Percentiles rank a stretch among this genome's conserved stretches.
These are phyloP conservation scores for Teleogryllus occipitalis DNA, from an alignment of 1,140 invertebrate species.

Conservation along the genomic window DNA sequence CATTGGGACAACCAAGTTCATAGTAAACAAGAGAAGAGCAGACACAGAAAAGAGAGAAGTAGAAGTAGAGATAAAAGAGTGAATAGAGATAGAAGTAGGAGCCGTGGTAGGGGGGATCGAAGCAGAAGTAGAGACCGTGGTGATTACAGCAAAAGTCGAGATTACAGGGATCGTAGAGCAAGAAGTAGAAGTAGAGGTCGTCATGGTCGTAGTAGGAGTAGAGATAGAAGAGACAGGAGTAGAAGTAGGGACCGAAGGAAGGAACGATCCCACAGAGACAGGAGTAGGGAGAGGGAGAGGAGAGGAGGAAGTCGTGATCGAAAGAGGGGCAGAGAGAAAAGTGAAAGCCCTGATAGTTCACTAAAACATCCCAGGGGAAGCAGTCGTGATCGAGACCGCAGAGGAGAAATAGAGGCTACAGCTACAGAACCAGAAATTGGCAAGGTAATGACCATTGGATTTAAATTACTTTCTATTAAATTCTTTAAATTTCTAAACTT, in stretches of 20 bases:
- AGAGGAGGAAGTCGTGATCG: conserved; percentile 29
- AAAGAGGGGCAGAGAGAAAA: conserved; percentile 21
- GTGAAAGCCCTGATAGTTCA: conserved; percentile 30
- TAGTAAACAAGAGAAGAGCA: conserved; percentile 16
- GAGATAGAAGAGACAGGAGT: conserved; percentile 22
- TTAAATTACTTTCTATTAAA: too few species aligned
- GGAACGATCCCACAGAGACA: conserved; percentile 36
- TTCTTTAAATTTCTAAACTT: background rate
- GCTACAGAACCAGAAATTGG: conserved; percentile 44
- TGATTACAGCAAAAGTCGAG: conserved; percentile 21
- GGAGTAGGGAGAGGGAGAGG: conserved; percentile 23
- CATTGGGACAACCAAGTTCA: background rate
- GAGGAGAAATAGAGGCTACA: conserved; percentile 23
- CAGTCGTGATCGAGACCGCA: conserved; percentile 20
- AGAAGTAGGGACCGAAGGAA: conserved; percentile 32
- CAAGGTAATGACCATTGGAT: conserved; percentile 33
- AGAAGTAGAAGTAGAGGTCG: conserved; percentile 26
- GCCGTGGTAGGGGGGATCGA: conserved; percentile 26
- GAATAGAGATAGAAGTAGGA: conserved; percentile 28
- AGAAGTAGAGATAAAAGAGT: conserved; percentile 29
- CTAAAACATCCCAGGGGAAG: conserved; percentile 32
- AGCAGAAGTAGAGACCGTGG: conserved; percentile 29
- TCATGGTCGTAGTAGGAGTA: conserved; percentile 24
- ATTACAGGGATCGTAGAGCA: conserved; percentile 30
- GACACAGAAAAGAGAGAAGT: conserved; percentile 28